Evolutionary conservation across 2,888 invertebrate genomes (phyloP).

Genomic region (Drosophila kanekoi): DNA sequence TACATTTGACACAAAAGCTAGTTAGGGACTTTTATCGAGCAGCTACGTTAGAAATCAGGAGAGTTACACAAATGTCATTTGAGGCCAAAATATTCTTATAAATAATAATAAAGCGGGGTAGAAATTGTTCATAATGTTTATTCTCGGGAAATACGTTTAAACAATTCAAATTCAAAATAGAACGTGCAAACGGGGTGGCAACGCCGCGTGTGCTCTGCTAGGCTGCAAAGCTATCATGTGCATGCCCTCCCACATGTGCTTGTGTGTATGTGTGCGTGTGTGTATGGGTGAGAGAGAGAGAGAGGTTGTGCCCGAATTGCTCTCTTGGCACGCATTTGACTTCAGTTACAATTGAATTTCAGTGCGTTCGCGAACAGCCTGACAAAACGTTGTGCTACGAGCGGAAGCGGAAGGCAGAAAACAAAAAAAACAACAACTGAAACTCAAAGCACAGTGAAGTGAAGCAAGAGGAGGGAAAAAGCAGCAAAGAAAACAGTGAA

Average conservation of each 20-base stretch:
- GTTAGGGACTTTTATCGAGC: slow-evolving; percentile 12
- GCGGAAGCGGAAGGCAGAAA: slow-evolving; percentile 37
- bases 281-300: slow-evolving; percentile 2
- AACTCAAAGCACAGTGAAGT: slow-evolving; percentile 18
- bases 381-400: slow-evolving; percentile 48
- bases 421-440: not conserved
- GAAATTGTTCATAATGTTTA: too few species aligned
- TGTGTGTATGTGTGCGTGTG: slow-evolving; percentile 31
- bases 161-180: not conserved
- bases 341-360: slow-evolving; percentile 50
- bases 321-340: slow-evolving; percentile 65
- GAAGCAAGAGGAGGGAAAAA: slow-evolving; percentile 19
- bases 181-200: slow-evolving; percentile 29
- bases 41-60: not conserved
- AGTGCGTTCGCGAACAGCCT: slow-evolving; percentile 62
- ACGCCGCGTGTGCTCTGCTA: slow-evolving; percentile 45
- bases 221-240: slow-evolving; percentile 47
- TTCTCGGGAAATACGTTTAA: too few species aligned
- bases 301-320: slow-evolving; percentile 29
- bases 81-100: not conserved
- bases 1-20: not conserved
- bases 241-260: slow-evolving; percentile 30
- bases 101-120: not conserved
- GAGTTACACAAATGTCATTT: not conserved
- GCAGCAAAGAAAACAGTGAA: slow-evolving; percentile 51